A percentile compares a stretch with the other conserved stretches of the same genome.
These are phyloP conservation scores for Latheticus oryzae DNA, from an alignment of 2,888 invertebrate genomes.

Conservation along the genomic window DNA sequence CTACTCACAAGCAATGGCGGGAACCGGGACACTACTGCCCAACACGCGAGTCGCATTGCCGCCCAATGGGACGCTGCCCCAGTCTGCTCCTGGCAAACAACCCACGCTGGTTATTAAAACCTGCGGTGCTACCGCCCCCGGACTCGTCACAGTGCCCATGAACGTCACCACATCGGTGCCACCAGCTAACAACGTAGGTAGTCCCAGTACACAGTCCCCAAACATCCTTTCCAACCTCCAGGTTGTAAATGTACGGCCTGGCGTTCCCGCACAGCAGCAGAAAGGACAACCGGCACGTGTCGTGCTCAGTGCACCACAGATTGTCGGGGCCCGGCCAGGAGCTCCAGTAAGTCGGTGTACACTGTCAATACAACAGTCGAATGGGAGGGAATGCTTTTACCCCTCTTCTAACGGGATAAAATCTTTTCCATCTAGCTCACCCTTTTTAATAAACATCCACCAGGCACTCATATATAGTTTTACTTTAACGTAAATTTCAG, in stretches of 20 bases:
- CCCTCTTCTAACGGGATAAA: constrained; percentile 12
- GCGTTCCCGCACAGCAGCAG: constrained; percentile 76
- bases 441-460: no score
- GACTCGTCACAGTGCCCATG: constrained; percentile 75
- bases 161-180: constrained; percentile 72
- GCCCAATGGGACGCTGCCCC: constrained; percentile 76
- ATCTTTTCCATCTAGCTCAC: no score
- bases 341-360: constrained; percentile 76
- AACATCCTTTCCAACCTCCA: constrained; percentile 76
- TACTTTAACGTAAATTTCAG: no score
- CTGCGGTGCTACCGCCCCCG: constrained; percentile 64
- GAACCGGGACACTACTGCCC: constrained; percentile 66
- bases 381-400: constrained; percentile 49
- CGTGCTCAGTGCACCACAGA: constrained; percentile 84
- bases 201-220: constrained; percentile 62
- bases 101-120: constrained; percentile 65
- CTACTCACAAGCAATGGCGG: constrained; percentile 66
- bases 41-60: constrained; percentile 75
- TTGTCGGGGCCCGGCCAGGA: constrained; percentile 84
- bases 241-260: constrained; percentile 86
- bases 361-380: constrained; percentile 44
- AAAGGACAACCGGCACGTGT: constrained; percentile 86
- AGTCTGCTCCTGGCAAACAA: constrained; percentile 66
- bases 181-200: constrained; percentile 66
- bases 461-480: no score